phyloP scores from a whole-genome alignment of 2,797 vertebrate species.

The Ptychadena robeensis region DNA sequence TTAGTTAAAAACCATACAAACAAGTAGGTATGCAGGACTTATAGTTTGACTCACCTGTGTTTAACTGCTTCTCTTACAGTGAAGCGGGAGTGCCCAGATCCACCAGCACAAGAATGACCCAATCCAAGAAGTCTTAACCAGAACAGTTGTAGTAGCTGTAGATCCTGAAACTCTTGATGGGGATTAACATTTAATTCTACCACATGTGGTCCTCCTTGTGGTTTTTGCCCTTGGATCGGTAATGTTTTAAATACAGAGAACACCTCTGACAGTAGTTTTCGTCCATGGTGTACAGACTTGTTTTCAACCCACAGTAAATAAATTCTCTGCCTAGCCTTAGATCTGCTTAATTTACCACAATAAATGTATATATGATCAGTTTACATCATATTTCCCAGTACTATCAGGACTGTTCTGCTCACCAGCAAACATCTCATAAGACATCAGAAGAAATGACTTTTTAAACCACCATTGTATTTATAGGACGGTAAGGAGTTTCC shows the following conservation, averaged over 20 bases:
- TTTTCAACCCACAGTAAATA: not conserved
- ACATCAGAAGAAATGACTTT: not conserved
- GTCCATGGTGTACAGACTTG: not conserved
- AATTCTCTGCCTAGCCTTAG: not conserved
- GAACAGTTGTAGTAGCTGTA: slow-evolving; percentile 19
- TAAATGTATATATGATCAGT: not conserved
- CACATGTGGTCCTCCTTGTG: not conserved
- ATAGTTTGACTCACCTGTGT: not conserved
- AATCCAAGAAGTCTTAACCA: slow-evolving; percentile 26
- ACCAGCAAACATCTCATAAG: slow-evolving; percentile 7
- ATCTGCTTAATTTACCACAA: not conserved
- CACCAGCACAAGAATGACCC: slow-evolving; percentile 62
- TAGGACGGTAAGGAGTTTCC: not conserved
- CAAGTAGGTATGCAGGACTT: no score
- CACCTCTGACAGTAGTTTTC: not conserved
- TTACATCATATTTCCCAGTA: not conserved
- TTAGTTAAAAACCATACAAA: no score
- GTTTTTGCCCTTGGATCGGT: not conserved
- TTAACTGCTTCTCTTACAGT: slow-evolving; percentile 57
- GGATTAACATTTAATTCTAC: not conserved
- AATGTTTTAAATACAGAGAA: not conserved
- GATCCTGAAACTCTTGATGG: slow-evolving; percentile 29
- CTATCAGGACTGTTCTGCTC: not conserved
- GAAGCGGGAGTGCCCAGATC: slow-evolving; percentile 67
- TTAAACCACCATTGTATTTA: not conserved